phyloP scores from a whole-genome alignment of 2,888 invertebrate species.

The Harpagoxenus sublaevis region DNA sequence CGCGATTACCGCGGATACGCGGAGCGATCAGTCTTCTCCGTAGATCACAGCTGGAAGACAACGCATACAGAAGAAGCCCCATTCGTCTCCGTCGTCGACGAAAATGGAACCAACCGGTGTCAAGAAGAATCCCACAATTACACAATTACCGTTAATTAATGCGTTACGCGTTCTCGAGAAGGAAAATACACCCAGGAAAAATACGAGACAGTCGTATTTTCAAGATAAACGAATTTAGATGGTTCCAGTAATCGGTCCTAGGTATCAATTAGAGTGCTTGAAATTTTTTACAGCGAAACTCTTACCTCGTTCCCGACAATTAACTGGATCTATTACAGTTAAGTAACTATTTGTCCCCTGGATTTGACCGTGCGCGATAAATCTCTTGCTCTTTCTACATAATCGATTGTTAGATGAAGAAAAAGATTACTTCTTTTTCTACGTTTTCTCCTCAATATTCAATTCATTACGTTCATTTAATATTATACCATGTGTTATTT shows the following conservation, averaged over 20 bases:
- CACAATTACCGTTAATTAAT: conserved; percentile 26
- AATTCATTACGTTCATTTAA: neutral
- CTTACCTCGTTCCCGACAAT: neutral
- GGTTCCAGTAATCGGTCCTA: conserved; percentile 34
- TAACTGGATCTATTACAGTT: conserved; percentile 10
- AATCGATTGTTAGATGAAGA: conserved; percentile 7
- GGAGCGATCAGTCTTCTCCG: conserved; percentile 18
- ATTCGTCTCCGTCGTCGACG: conserved; percentile 5
- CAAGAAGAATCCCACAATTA: conserved; percentile 19
- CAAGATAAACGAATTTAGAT: conserved; percentile 20
- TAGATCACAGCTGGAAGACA: conserved; percentile 39
- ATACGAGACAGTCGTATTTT: conserved; percentile 16
- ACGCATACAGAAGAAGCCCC: neutral
- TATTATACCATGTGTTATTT: neutral
- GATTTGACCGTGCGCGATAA: conserved; percentile 23
- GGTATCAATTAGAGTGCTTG: neutral
- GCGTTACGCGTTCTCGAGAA: conserved; percentile 22
- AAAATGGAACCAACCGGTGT: neutral
- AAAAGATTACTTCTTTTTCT: neutral
- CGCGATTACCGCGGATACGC: conserved; percentile 55
- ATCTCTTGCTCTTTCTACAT: conserved; percentile 4
- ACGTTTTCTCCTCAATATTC: neutral
- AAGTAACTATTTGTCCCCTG: conserved; percentile 35
- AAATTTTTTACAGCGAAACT: neutral
- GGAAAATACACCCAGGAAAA: conserved; percentile 2